Evolutionary conservation across 2,797 vertebrate species (phyloP), one percentile per base, ranked within the genome.

Genomic region (Melanogrammus aeglefinus): DNA sequence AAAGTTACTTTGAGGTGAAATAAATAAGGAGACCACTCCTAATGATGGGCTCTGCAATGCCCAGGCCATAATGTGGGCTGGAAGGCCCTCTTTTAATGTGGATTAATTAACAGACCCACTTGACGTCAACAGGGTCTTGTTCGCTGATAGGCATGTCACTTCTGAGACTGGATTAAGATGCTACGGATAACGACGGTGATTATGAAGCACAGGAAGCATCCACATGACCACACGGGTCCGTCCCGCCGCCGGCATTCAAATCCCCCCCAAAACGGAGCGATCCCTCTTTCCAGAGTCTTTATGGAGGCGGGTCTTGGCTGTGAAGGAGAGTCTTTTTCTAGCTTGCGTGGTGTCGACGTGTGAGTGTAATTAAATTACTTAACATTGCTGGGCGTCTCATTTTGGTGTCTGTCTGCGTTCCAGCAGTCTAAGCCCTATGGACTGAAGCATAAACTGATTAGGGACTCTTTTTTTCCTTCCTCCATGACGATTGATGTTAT

Each of bases 31-130:
- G 3, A 76, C 51, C 51, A 16, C 80, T 84, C 81, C 80, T 89
- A 91, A 90, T 90, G 89, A 89, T 85, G 86, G 85, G 66, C 85
- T 84, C 81, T 84, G 72, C 80, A 80, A 76, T 70, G 39, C 38
- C 90, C 88, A 18, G 16, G 4, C 69, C 86, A 89, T 91, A 92
- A 93, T 88, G 81, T 79, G 82, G n/a, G 89, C 81, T 88, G 80
- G 87, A 89, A 87, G 87, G 85, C n/a, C 41, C 85, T 36, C 81
- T n/a, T 82, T 88, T 91, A 94, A 94, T 92, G n/a, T 92, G 90
- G 92, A 93, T 93, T 94, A 91, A 94, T 94, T 91, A 90, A 80
- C 79, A 87, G 89, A 92, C 91, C 89, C 88, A 85, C 90, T 88
- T 87, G 86, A 89, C 73, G 82, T 90, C 85, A 86, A 84, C 86